Conservation (phyloP, 64 coral and sea anemone species). For the Porites lutea region DNA sequence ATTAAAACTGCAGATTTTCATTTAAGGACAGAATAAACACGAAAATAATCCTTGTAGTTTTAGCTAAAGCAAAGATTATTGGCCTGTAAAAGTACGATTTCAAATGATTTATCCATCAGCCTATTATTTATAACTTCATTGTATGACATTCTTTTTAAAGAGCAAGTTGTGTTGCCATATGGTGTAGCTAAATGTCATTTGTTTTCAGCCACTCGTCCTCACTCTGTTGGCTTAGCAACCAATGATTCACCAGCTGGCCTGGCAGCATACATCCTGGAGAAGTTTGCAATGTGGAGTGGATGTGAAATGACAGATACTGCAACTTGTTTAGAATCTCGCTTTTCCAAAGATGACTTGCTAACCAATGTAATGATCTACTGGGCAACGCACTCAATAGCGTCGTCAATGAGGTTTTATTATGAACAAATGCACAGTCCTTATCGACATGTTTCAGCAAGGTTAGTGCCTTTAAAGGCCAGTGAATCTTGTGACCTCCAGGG, state of each 20-base stretch:
- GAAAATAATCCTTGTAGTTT: too few relatives aligned
- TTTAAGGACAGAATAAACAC: too few relatives aligned
- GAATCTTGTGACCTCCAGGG: background rate
- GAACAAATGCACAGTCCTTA: constrained; percentile 34
- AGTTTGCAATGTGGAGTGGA: constrained; percentile 81
- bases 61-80: too few relatives aligned
- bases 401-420: constrained; percentile 91
- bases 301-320: constrained; percentile 59
- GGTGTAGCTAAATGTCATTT: too few relatives aligned
- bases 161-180: too few relatives aligned
- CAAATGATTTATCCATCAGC: too few relatives aligned
- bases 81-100: too few relatives aligned
- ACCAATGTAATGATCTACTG: constrained; percentile 99
- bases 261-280: constrained; percentile 93
- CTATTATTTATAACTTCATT: too few relatives aligned
- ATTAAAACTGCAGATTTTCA: too few relatives aligned
- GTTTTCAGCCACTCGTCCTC: constrained; percentile 84
- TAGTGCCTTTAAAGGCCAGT: background rate
- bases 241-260: constrained; percentile 95
- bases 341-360: constrained; percentile 93
- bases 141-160: background rate
- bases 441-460: background rate
- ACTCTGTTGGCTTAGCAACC: constrained; percentile 70
- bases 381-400: constrained; percentile 79
- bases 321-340: constrained; percentile 76